A percentile compares a stretch with the other conserved stretches of the same genome.
phyloP scores from a whole-genome alignment of 2,888 invertebrate species.

The Thyatira batis region DNA sequence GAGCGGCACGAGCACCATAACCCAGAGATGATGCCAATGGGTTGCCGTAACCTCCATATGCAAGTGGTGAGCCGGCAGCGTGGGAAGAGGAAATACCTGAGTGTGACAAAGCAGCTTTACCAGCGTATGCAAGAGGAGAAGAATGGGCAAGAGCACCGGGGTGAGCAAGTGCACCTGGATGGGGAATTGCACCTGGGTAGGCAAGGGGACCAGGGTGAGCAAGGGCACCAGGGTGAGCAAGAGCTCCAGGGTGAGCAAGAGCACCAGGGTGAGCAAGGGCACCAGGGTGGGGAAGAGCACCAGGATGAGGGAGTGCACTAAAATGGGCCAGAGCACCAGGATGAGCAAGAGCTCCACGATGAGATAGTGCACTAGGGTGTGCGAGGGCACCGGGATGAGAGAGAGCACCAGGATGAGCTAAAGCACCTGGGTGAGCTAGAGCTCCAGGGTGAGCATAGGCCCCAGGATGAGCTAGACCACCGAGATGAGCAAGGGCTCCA shows the following conservation, averaged over 20 bases:
- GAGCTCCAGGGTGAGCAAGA: slow-evolving; percentile 7
- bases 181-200: slow-evolving; percentile 5
- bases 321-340: neutral
- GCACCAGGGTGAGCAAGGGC: slow-evolving; percentile 7
- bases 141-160: neutral
- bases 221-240: slow-evolving; percentile 9
- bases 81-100: neutral
- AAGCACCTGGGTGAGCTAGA: slow-evolving; percentile 2
- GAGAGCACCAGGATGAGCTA: neutral
- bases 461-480: neutral
- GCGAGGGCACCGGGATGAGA: neutral
- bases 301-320: slow-evolving; percentile 3
- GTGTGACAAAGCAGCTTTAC: slow-evolving; percentile 6
- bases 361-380: slow-evolving; percentile 21
- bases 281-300: slow-evolving; percentile 10
- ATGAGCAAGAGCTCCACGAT: slow-evolving; percentile 8
- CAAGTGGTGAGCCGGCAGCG: slow-evolving; percentile 7
- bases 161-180: neutral
- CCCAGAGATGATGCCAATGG: neutral
- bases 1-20: slow-evolving; percentile 17
- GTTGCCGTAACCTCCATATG: slow-evolving; percentile 15
- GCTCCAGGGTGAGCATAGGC: neutral
- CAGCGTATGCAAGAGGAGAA: slow-evolving; percentile 8
- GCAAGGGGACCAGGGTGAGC: slow-evolving; percentile 10
- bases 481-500: slow-evolving; percentile 18